A percentile compares a stretch with the other conserved stretches of the same genome.
These are phyloP conservation scores for Nomia melanderi DNA, from an alignment of 1,140 invertebrate genomes.

Conservation along the genomic window DNA sequence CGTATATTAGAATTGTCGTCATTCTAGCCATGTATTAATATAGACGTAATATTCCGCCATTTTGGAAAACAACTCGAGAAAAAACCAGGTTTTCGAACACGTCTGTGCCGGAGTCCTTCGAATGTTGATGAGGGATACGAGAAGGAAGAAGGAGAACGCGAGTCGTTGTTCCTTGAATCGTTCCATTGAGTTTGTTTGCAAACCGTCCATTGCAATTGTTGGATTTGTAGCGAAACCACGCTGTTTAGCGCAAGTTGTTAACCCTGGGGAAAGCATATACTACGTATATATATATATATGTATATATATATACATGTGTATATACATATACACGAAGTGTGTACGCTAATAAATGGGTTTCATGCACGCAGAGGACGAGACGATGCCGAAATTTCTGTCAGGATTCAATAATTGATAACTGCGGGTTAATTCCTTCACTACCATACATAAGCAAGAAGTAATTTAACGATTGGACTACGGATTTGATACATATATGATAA, in stretches of 20 bases:
- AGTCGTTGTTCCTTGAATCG: conserved; percentile 36
- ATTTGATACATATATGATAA: too few relatives aligned
- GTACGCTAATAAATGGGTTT: neutral
- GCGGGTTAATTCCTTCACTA: neutral
- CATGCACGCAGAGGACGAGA: neutral
- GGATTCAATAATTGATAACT: neutral
- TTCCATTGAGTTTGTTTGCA: conserved; percentile 44
- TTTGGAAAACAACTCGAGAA: too few relatives aligned
- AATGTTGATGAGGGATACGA: neutral
- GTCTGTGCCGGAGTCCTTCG: neutral
- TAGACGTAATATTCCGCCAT: too few relatives aligned
- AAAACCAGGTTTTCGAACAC: too few relatives aligned
- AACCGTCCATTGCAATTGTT: conserved; percentile 65
- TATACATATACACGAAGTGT: conserved; percentile 39
- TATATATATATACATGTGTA: conserved; percentile 22
- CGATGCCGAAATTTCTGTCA: neutral
- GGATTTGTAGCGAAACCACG: conserved; percentile 64
- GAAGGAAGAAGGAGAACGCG: conserved; percentile 7
- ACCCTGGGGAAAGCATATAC: conserved; percentile 29
- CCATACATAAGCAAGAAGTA: neutral
- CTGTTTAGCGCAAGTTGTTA: conserved; percentile 61
- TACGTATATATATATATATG: conserved; percentile 18
- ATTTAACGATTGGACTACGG: neutral
- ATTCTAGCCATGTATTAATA: too few relatives aligned
- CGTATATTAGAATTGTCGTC: too few relatives aligned